These are phyloP conservation scores for Aurelia coerulea DNA, from an alignment of 30 jellyfish, hydroid and myxozoan species.

Conservation along the genomic window DNA sequence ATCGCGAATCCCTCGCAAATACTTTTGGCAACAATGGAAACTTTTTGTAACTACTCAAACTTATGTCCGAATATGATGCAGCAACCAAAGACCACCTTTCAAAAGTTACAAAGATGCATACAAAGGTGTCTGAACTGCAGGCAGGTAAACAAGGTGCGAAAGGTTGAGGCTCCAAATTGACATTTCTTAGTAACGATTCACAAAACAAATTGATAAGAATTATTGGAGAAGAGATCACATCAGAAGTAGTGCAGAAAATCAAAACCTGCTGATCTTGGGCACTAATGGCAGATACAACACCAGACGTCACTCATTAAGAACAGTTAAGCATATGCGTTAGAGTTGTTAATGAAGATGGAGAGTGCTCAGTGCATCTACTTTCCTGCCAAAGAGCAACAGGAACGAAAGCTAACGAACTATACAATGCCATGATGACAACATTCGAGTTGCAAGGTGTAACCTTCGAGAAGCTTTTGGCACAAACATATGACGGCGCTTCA, in stretches of 20 bases:
- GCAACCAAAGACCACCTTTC: slow-evolving; percentile 53
- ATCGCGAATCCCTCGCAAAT: slow-evolving; percentile 58
- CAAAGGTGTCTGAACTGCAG: slow-evolving; percentile 51
- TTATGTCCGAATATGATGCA: slow-evolving; percentile 52
- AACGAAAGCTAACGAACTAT: slow-evolving; percentile 51
- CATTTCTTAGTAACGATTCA: slow-evolving; percentile 49
- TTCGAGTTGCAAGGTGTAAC: slow-evolving; percentile 51
- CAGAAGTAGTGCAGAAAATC: slow-evolving; percentile 34
- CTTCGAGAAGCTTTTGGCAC: slow-evolving; percentile 60
- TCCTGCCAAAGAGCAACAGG: slow-evolving; percentile 59
- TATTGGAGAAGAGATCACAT: slow-evolving; percentile 35
- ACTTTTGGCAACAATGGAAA: slow-evolving; percentile 43
- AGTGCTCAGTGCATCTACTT: slow-evolving; percentile 44
- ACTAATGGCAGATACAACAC: slow-evolving; percentile 52
- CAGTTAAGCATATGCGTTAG: slow-evolving; percentile 44
- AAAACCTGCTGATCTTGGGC: slow-evolving; percentile 64
- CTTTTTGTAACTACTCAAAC: slow-evolving; percentile 66
- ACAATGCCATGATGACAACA: slow-evolving; percentile 34
- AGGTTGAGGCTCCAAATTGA: slow-evolving; percentile 61
- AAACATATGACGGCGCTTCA: slow-evolving; percentile 63
- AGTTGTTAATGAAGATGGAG: slow-evolving; percentile 44
- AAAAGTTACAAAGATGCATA: slow-evolving; percentile 52
- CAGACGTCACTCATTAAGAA: slow-evolving; percentile 26
- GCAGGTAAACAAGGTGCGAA: slow-evolving; percentile 58
- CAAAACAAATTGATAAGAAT: slow-evolving; percentile 38